A percentile compares a stretch with the other conserved stretches of the same genome.
Evolutionary conservation across 2,888 invertebrate species (phyloP).

Genomic region (Ethmia dodecea): DNA sequence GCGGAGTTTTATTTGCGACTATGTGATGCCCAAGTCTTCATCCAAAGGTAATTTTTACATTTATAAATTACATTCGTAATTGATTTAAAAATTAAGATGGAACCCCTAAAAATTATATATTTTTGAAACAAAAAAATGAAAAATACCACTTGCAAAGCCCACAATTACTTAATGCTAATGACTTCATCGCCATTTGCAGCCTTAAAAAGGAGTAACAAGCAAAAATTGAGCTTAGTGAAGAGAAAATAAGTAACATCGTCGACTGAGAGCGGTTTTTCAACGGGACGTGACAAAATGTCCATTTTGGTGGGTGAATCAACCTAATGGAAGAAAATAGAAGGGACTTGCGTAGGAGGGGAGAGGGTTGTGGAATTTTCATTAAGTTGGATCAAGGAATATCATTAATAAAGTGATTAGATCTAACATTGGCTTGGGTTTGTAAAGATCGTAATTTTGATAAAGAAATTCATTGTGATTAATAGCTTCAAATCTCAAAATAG

Average conservation of each 20-base stretch:
- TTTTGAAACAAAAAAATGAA: too few relatives aligned
- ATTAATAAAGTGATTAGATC: constrained; percentile 32
- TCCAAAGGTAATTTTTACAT: too few relatives aligned
- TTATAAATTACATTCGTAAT: too few relatives aligned
- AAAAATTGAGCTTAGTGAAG: neutral
- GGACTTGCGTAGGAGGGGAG: constrained; percentile 8
- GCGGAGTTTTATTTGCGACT: too few relatives aligned
- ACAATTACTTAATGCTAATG: too few relatives aligned
- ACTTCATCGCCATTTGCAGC: neutral
- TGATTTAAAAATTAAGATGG: too few relatives aligned
- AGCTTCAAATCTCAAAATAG: too few relatives aligned
- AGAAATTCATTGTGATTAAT: neutral
- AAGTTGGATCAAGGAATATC: constrained; percentile 23
- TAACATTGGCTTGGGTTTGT: constrained; percentile 7
- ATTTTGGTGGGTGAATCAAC: constrained; percentile 17
- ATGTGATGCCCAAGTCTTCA: too few relatives aligned
- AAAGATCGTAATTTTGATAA: constrained; percentile 1
- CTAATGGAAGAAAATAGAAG: neutral
- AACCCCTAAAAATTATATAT: too few relatives aligned
- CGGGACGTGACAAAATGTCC: constrained; percentile 12
- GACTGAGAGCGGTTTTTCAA: neutral
- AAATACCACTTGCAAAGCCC: too few relatives aligned
- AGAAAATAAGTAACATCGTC: constrained; percentile 1
- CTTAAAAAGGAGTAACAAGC: neutral
- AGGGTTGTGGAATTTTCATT: constrained; percentile 31